phyloP scores from a whole-genome alignment of 2,888 invertebrate genomes.

The Scaptodrosophila latifasciaeformis region DNA sequence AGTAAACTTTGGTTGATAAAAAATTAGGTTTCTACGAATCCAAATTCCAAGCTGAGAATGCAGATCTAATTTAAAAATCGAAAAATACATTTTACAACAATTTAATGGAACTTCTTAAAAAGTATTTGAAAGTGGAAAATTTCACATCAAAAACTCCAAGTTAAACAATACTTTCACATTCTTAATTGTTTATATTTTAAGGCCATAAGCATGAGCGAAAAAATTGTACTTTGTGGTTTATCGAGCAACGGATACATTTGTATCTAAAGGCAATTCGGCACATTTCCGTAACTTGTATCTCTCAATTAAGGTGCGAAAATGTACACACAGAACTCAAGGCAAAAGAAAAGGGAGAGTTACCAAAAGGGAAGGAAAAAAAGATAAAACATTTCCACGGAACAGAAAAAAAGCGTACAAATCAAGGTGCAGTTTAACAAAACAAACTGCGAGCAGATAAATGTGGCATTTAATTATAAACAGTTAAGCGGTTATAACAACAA shows the following conservation, averaged over 20 bases:
- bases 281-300: constrained; percentile 13
- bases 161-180: no score
- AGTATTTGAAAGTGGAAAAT: no score
- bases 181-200: no score
- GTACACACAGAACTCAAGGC: constrained; percentile 15
- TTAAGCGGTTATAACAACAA: constrained; percentile 31
- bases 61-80: no score
- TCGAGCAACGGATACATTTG: constrained; percentile 29
- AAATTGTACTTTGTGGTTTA: no score
- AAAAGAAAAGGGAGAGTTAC: constrained; percentile 16
- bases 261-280: constrained; percentile 35
- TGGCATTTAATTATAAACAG: constrained; percentile 54
- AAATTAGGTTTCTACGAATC: no score
- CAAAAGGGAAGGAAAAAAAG: constrained; percentile 2
- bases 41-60: no score
- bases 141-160: no score
- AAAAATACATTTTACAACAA: no score
- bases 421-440: background rate
- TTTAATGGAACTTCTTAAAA: background rate
- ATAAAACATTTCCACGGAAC: background rate
- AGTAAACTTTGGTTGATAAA: no score
- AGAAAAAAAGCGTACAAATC: constrained; percentile 11
- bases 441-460: constrained; percentile 36
- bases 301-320: constrained; percentile 20
- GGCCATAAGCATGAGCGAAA: no score